Evolutionary conservation across 2,888 invertebrate species (phyloP), one percentile per base, ranked within the genome.

Genomic region (Drosophila paranaensis): DNA sequence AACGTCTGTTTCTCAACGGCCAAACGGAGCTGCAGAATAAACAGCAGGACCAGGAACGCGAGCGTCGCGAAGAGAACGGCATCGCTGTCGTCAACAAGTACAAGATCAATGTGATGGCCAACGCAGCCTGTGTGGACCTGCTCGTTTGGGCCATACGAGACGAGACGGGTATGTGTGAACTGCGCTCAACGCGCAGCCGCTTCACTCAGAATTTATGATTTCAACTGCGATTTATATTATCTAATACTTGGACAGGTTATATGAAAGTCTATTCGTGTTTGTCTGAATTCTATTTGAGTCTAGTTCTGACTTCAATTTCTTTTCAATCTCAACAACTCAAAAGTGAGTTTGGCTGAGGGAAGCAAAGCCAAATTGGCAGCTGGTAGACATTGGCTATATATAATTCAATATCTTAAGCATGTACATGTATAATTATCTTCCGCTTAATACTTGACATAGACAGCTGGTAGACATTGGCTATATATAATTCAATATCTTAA

Each of bases 141-240:
- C 94, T 99, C 2, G 98, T 99, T 37, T 99, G 99, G 99, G 98
- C 99, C 1, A 98, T 98, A 79, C 96, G 97, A 1, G 99, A 99
- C 92, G 99, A 99, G 94, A 97, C 97, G 90, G 98, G 98, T 98
- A 92, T 93, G 90, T 93, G 90, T 79, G 13, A 8, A 11, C 35
- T 16, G 42, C n/a, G 5, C 53, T 13, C 9, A 14, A 20, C 20
- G 14, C 35, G 5, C 51, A 5, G n/a, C 6, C 42, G 11, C n/a
- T 20, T 33, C 8, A 20, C 11, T 30, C 14, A 9, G n/a, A 14
- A 20, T 11, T 48, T 14, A 48, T 48, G 9, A 45, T 27, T 30
- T 37, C 30, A 37, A 58, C 3, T 14, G 48, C 10, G 14, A 37
- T n/a, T 71, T 56, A 11, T 57, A 48, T 40, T 14, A 20, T 35